Conservation (phyloP, 2,888 invertebrate species). For the Melinopterus prodromus region DNA sequence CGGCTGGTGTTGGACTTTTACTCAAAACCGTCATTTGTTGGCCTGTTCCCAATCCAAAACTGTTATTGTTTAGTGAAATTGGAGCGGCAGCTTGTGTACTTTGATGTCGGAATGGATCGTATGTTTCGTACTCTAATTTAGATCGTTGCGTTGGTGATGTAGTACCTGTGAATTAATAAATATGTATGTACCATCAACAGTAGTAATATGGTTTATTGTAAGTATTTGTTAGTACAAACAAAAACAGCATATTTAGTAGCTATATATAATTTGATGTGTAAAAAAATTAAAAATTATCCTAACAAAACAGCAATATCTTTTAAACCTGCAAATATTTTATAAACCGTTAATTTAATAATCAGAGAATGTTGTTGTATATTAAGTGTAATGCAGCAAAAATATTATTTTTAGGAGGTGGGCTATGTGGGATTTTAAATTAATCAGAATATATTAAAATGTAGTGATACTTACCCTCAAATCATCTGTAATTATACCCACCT, state of each 20-base stretch:
- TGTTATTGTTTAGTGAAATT: slow-evolving; percentile 84
- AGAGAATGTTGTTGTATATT: slow-evolving; percentile 4
- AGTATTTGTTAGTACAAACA: neutral
- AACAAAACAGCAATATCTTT: neutral
- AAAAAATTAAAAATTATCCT: neutral
- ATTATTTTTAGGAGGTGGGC: slow-evolving; percentile 22
- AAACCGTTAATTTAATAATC: neutral
- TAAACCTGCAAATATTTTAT: neutral
- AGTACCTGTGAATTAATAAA: slow-evolving; percentile 58
- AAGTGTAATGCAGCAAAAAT: neutral
- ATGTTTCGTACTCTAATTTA: slow-evolving; percentile 75
- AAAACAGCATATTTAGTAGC: neutral
- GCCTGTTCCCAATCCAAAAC: slow-evolving; percentile 84
- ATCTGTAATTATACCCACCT: slow-evolving; percentile 19
- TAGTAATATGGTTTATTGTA: neutral
- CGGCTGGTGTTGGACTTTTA: slow-evolving; percentile 85
- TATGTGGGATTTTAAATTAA: slow-evolving; percentile 10
- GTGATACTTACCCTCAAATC: slow-evolving; percentile 9
- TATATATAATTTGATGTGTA: neutral
- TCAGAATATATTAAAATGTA: neutral
- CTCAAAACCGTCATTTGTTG: slow-evolving; percentile 77
- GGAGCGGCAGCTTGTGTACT: slow-evolving; percentile 77
- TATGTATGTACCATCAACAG: slow-evolving; percentile 1
- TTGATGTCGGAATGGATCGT: slow-evolving; percentile 80
- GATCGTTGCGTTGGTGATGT: slow-evolving; percentile 73